Conservation (phyloP, 2,797 vertebrate genomes). For the Gouania willdenowi region DNA sequence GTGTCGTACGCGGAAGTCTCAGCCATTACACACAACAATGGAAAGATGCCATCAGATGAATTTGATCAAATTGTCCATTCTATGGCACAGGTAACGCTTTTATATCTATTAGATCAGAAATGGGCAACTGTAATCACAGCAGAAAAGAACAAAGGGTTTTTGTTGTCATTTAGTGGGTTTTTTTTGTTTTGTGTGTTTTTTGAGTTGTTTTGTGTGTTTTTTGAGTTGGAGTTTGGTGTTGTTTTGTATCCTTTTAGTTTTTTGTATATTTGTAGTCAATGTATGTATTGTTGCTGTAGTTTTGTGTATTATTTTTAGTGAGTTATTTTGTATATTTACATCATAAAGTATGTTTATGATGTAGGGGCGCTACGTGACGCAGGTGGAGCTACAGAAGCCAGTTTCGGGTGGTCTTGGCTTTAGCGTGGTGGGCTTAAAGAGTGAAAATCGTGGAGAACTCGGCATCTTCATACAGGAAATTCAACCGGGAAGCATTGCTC, state of each 20-base stretch:
- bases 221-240: no score
- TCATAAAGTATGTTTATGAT: constrained; percentile 18
- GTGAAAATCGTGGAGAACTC: constrained; percentile 91
- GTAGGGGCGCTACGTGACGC: constrained; percentile 87
- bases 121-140: no score
- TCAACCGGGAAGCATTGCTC: constrained; percentile 89
- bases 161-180: no score
- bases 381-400: constrained; percentile 88
- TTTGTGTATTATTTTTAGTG: no score
- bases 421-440: constrained; percentile 93
- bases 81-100: constrained; percentile 98
- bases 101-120: no score
- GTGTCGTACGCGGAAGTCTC: constrained; percentile 64
- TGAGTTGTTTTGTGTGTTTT: no score
- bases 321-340: no score
- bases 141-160: no score
- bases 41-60: constrained; percentile 77
- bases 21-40: constrained; percentile 66
- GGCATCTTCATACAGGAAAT: constrained; percentile 98
- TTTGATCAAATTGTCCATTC: constrained; percentile 83
- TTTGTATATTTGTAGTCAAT: constrained; percentile 18
- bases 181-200: no score
- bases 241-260: constrained; percentile 17
- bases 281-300: constrained; percentile 14
- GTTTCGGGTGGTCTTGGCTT: constrained; percentile 88